These are phyloP conservation scores for Lateolabrax maculatus DNA, from an alignment of 2,797 vertebrate species.

Conservation along the genomic window DNA sequence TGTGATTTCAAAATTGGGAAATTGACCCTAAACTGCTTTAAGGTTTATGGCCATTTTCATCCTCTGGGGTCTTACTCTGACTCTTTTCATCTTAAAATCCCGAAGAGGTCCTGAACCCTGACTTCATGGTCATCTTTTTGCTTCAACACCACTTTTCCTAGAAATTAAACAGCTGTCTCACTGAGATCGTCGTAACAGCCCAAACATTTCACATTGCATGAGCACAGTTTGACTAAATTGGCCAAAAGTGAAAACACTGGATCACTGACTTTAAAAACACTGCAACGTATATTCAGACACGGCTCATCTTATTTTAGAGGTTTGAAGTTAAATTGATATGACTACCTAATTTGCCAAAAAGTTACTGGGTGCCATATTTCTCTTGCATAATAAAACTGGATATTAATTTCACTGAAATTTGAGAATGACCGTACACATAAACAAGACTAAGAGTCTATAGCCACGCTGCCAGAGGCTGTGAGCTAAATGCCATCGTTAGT, in stretches of 20 bases:
- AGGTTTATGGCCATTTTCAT: constrained; percentile 13
- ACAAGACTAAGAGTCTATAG: not conserved
- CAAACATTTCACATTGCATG: constrained; percentile 25
- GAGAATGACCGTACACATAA: not conserved
- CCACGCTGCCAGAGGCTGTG: not conserved
- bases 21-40: constrained; percentile 44
- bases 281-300: constrained; percentile 10
- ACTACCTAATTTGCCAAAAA: not conserved
- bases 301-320: constrained; percentile 1
- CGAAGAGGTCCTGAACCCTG: constrained; percentile 28
- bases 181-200: constrained; percentile 35
- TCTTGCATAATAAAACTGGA: constrained; percentile 1
- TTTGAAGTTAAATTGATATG: not conserved
- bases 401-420: not conserved
- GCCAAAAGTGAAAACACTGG: constrained; percentile 15
- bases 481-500: no score
- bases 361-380: not conserved
- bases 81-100: constrained; percentile 50
- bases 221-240: constrained; percentile 23
- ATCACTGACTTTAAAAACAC: constrained; percentile 17
- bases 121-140: constrained; percentile 24
- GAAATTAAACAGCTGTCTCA: constrained; percentile 32
- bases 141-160: constrained; percentile 6
- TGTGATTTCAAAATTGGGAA: constrained; percentile 42
- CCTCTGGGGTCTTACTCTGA: not conserved